Evolutionary conservation across 2,888 invertebrate species (phyloP), one percentile per base, ranked within the genome.

Genomic region (Ormyrus thymus): DNA sequence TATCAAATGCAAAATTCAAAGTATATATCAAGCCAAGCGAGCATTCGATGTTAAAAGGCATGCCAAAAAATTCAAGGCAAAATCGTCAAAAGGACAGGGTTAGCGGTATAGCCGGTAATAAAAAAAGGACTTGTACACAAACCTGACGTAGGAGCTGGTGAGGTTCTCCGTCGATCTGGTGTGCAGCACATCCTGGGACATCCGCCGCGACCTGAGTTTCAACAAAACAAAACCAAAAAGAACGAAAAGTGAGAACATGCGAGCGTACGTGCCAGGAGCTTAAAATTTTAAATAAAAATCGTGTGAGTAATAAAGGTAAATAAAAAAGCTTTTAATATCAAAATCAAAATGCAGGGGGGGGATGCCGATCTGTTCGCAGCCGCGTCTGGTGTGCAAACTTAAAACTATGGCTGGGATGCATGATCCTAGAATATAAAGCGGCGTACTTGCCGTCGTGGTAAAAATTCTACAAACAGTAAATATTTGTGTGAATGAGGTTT

Each of bases 171-270:
- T 88, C 46, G 89, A 90, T 84, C 88, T 88, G 80, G 89, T 86
- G 77, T 86, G 87, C 61, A 87, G 86, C 84, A 93, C 92, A 91
- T 96, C 96, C 95, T 96, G 96, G 87, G 96, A 96, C 89, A 96
- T 95, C 90, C 96, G 94, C 90, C 96, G 95, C 92, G 95, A 95
- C 94, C 96, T 96, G 93, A 90, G 77, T 92, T 92, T 92, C 91
- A 92, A 92, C 90, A 92, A 90, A 90, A 88, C 90, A 90, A 91
- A 92, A 88, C 91, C 90, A 91, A 77, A 82, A 79, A 61, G 69
- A 80, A 70, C 58, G 83, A 81, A 82, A 80, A 79, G 81, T 85
- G 85, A 86, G 84, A 77, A 85, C 87, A 87, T 88, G 88, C 88
- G 81, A 77, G 87, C 87, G 79, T 62, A 81, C 84, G 84, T 85